phyloP scores from a whole-genome alignment of 1,140 invertebrate genomes.

The Scylla paramamosain region DNA sequence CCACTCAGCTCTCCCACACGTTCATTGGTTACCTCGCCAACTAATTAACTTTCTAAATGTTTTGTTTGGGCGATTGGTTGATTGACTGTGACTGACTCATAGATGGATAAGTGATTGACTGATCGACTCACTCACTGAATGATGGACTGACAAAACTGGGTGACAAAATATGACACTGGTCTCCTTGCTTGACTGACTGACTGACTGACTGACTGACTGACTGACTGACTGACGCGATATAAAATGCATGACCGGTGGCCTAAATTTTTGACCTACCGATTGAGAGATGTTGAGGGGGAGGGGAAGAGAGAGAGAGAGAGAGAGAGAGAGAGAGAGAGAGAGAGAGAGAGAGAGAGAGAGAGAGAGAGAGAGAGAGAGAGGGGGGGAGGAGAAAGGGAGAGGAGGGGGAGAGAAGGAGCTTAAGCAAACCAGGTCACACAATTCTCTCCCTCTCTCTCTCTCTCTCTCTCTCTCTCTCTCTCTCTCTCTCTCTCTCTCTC shows the following conservation, averaged over 20 bases:
- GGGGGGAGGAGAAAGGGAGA: neutral
- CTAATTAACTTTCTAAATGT: too few species aligned
- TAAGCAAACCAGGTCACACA: neutral
- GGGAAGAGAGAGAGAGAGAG: neutral
- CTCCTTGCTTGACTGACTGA: neutral
- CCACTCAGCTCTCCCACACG: too few species aligned
- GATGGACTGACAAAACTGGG: too few species aligned
- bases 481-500: conserved; percentile 37
- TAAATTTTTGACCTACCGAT: neutral
- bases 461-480: conserved; percentile 28
- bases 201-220: neutral
- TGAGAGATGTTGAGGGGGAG: neutral
- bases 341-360: neutral
- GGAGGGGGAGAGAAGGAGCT: neutral
- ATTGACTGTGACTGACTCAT: neutral
- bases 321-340: neutral
- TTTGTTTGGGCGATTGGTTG: too few species aligned
- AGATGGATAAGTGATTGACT: neutral
- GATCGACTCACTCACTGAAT: too few species aligned
- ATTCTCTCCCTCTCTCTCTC: conserved; percentile 48
- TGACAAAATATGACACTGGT: too few species aligned
- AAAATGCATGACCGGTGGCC: neutral
- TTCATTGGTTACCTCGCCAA: too few species aligned
- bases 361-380: neutral
- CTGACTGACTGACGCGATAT: neutral